A percentile compares a stretch with the other conserved stretches of the same genome.
phyloP scores from a whole-genome alignment of 2,797 vertebrate genomes.

The Gobio occitaniae region DNA sequence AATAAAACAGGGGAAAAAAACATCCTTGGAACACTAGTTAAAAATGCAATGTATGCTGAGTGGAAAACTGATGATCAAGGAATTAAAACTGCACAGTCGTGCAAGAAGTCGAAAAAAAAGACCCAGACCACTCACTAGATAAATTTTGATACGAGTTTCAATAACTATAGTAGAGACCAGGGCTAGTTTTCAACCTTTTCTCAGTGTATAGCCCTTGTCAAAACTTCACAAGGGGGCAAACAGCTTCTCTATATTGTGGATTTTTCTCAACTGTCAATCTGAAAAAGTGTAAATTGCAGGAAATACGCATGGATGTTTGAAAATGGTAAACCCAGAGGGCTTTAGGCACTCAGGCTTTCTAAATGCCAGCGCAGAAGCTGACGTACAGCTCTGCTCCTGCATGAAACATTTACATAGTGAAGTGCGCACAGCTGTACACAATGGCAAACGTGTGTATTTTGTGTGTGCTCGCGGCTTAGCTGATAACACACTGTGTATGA shows the following conservation, averaged over 20 bases:
- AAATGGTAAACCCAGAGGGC: conserved; percentile 28
- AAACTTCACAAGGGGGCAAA: conserved; percentile 6
- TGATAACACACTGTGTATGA: conserved; percentile 4
- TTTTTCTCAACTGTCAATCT: conserved; percentile 23
- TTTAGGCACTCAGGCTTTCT: conserved; percentile 31
- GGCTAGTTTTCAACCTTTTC: not conserved
- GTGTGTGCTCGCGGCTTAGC: not conserved
- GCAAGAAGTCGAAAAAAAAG: conserved; percentile 15
- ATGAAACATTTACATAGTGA: conserved; percentile 40
- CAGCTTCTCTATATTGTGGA: not conserved
- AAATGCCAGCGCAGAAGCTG: conserved; percentile 31
- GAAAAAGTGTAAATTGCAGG: not conserved
- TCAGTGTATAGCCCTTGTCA: not conserved
- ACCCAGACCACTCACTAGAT: not conserved
- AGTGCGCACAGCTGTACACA: conserved; percentile 25
- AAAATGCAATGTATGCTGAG: conserved; percentile 38
- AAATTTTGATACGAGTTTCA: not conserved
- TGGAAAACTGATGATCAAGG: conserved; percentile 7
- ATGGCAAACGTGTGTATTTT: not conserved
- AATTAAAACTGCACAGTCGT: conserved; percentile 22
- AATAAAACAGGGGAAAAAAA: not conserved
- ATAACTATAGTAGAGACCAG: not conserved
- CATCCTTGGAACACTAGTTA: not conserved
- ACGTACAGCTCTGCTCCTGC: not conserved
- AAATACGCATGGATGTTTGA: conserved; percentile 1